These are phyloP conservation scores for Strigamia transsilvanica DNA, from an alignment of 2,888 invertebrate species.

Conservation along the genomic window DNA sequence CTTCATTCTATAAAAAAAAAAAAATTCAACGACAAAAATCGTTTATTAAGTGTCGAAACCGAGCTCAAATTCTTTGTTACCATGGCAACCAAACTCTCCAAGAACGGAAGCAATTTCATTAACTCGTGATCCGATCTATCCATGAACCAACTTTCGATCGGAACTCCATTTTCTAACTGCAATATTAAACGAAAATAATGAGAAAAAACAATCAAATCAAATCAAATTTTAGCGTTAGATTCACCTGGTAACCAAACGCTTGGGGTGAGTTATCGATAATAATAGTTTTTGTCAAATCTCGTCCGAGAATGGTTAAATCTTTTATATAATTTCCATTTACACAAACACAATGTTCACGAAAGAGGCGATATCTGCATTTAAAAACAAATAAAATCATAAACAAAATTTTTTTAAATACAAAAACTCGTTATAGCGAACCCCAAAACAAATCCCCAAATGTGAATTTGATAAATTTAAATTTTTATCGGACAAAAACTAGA, in stretches of 20 bases:
- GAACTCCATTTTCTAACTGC: slow-evolving; percentile 92
- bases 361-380: slow-evolving; percentile 76
- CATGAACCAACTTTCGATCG: slow-evolving; percentile 96
- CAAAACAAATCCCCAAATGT: no score
- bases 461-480: no score
- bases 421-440: not conserved
- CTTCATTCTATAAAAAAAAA: slow-evolving; percentile 84
- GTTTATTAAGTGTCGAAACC: no score
- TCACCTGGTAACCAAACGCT: slow-evolving; percentile 89
- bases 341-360: slow-evolving; percentile 93
- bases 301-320: slow-evolving; percentile 89
- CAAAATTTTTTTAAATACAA: slow-evolving; percentile 50
- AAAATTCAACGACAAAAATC: slow-evolving; percentile 57
- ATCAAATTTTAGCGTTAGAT: slow-evolving; percentile 52
- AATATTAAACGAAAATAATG: slow-evolving; percentile 26
- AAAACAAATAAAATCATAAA: slow-evolving; percentile 51
- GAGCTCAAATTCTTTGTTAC: slow-evolving; percentile 66
- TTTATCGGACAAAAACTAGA: no score
- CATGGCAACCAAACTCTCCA: slow-evolving; percentile 83
- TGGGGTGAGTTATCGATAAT: slow-evolving; percentile 90
- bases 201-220: no score
- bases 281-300: slow-evolving; percentile 87
- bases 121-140: slow-evolving; percentile 89
- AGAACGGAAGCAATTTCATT: slow-evolving; percentile 88
- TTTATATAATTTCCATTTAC: slow-evolving; percentile 97